A percentile compares a stretch with the other conserved stretches of the same genome.
These are phyloP conservation scores for Siniperca chuatsi DNA, from an alignment of 2,113 vertebrate species.

Conservation along the genomic window DNA sequence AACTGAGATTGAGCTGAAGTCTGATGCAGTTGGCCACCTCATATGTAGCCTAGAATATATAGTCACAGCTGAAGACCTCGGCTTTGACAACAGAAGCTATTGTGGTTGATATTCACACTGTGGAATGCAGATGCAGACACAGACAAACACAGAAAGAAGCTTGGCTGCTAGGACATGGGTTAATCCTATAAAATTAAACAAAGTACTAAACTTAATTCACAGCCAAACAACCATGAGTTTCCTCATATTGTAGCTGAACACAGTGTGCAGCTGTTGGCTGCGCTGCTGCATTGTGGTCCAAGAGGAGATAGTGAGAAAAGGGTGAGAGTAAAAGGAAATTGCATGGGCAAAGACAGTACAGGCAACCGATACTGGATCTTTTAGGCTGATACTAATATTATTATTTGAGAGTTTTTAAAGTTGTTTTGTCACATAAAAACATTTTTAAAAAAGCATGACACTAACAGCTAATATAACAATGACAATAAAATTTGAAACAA, in stretches of 20 bases:
- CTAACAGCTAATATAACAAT: not conserved
- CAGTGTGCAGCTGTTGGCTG: conserved; percentile 60
- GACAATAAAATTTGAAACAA: not conserved
- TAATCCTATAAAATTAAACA: conserved; percentile 55
- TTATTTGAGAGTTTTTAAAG: not conserved
- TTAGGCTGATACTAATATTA: not conserved
- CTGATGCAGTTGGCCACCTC: conserved; percentile 68
- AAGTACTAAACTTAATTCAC: conserved; percentile 46
- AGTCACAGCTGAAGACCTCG: conserved; percentile 50
- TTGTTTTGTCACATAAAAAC: not conserved
- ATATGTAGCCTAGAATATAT: conserved; percentile 46
- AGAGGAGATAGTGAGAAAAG: conserved; percentile 26
- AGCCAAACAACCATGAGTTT: conserved; percentile 27
- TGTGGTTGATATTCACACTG: conserved; percentile 61
- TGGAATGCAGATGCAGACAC: conserved; percentile 38
- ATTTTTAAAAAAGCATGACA: not conserved
- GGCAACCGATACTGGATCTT: not conserved
- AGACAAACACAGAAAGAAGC: conserved; percentile 42
- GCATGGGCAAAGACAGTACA: not conserved
- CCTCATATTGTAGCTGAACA: conserved; percentile 50
- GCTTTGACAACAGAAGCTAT: conserved; percentile 57
- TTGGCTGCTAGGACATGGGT: conserved; percentile 36
- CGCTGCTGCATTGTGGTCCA: conserved; percentile 30
- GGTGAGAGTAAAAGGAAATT: not conserved
- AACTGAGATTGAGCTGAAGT: conserved; percentile 72